phyloP scores from a whole-genome alignment of 1,140 invertebrate species.

The Drosophila mauritiana region DNA sequence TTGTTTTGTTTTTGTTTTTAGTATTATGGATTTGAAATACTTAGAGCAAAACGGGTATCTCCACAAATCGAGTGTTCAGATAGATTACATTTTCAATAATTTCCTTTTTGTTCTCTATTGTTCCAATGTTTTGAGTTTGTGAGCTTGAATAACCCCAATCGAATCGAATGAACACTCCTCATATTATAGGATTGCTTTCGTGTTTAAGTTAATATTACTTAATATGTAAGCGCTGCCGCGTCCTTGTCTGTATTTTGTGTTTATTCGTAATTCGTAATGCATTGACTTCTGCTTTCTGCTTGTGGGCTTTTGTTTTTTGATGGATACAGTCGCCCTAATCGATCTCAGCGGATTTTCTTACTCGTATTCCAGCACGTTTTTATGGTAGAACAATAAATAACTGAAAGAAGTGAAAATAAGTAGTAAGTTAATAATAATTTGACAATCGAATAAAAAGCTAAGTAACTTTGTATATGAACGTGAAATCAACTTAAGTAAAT shows the following conservation, averaged over 20 bases:
- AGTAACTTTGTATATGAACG: background rate
- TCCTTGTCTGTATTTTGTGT: conserved; percentile 52
- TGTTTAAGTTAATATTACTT: conserved; percentile 57
- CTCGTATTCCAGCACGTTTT: conserved; percentile 94
- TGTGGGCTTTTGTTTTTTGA: conserved; percentile 13
- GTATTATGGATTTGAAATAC: conserved; percentile 64
- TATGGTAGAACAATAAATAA: conserved; percentile 97
- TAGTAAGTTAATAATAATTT: background rate
- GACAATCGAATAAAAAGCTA: background rate
- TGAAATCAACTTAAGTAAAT: background rate
- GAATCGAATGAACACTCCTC: conserved; percentile 34
- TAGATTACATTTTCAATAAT: conserved; percentile 39
- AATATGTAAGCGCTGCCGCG: conserved; percentile 58
- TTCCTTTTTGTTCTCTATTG: conserved; percentile 23
- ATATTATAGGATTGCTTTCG: conserved; percentile 15
- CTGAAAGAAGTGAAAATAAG: conserved; percentile 85
- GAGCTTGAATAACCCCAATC: conserved; percentile 7
- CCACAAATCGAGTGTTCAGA: conserved; percentile 30
- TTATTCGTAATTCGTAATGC: conserved; percentile 26
- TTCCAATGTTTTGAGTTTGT: conserved; percentile 24
- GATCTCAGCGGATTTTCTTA: conserved; percentile 45
- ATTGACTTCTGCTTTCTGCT: conserved; percentile 4
- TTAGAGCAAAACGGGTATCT: conserved; percentile 57
- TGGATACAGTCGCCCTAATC: conserved; percentile 51
- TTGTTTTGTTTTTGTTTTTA: conserved; percentile 66